Percentiles rank a stretch among this genome's conserved stretches.
These are phyloP conservation scores for Anastatus disparis DNA, from an alignment of 1,140 invertebrate species.

Conservation along the genomic window DNA sequence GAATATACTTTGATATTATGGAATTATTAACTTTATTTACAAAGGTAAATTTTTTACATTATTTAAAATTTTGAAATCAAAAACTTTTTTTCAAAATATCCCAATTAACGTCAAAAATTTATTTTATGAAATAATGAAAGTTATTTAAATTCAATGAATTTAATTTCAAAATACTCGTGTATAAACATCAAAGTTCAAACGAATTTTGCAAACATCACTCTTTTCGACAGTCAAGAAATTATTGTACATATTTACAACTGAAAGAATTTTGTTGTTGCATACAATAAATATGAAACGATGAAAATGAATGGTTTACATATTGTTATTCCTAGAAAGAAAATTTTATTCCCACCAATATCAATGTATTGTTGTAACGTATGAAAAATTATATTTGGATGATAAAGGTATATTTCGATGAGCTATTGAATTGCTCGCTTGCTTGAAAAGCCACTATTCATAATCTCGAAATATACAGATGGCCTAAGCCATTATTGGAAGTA, in stretches of 20 bases:
- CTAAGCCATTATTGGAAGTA: background rate
- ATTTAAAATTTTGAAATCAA: no score
- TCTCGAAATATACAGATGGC: background rate
- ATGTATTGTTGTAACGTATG: slow-evolving; percentile 4
- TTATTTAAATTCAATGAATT: no score
- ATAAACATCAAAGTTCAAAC: background rate
- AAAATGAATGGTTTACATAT: slow-evolving; percentile 10
- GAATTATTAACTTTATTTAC: no score
- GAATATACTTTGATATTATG: no score
- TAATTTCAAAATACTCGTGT: no score
- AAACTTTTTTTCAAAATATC: no score
- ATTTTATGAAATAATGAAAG: no score
- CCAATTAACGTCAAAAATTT: no score
- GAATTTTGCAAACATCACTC: slow-evolving; percentile 4
- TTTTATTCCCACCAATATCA: slow-evolving; percentile 18
- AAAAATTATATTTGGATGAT: slow-evolving; percentile 28
- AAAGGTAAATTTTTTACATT: no score
- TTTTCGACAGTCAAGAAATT: background rate
- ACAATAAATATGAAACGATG: slow-evolving; percentile 2
- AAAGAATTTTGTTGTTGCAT: no score
- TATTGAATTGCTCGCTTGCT: slow-evolving; percentile 3
- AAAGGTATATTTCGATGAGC: background rate
- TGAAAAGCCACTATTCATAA: background rate
- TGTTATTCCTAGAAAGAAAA: background rate
- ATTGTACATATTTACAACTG: no score